Evolutionary conservation across 2,888 invertebrate species (phyloP).

Genomic region (Macrostomum cliftonense): DNA sequence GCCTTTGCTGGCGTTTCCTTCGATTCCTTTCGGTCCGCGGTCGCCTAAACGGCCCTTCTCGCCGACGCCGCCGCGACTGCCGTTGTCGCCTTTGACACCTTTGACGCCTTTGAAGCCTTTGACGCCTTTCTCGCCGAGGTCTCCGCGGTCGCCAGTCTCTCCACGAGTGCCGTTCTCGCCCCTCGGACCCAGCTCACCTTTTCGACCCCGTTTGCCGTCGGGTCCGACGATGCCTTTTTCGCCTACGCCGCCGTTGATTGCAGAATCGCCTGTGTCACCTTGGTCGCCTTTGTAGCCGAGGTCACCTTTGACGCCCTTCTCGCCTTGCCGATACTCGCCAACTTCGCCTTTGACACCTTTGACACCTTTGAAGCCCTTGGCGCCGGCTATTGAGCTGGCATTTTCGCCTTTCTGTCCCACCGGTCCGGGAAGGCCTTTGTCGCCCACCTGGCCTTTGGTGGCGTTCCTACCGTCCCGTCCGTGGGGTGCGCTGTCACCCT

Average conservation of each 20-base stretch:
- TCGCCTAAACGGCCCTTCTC: constrained; percentile 41
- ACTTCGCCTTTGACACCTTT: too few relatives aligned
- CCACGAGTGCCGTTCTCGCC: constrained; percentile 14
- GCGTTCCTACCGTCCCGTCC: too few relatives aligned
- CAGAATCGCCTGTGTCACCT: too few relatives aligned
- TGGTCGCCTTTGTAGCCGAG: too few relatives aligned
- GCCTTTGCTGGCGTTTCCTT: constrained; percentile 38
- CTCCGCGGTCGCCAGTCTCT: neutral
- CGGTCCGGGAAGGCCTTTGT: too few relatives aligned
- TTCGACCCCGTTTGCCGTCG: constrained; percentile 1
- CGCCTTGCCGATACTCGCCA: too few relatives aligned
- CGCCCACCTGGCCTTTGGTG: too few relatives aligned
- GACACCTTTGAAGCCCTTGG: too few relatives aligned
- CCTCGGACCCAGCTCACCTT: constrained; percentile 15
- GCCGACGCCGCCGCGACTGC: constrained; percentile 44
- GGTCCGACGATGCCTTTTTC: constrained; percentile 45
- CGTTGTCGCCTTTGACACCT: constrained; percentile 33
- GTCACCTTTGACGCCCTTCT: too few relatives aligned
- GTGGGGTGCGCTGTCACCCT: too few relatives aligned
- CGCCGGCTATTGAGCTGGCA: too few relatives aligned
- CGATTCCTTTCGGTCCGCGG: constrained; percentile 26
- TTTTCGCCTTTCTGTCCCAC: too few relatives aligned
- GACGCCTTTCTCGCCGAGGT: neutral
- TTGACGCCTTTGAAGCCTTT: neutral
- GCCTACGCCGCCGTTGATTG: constrained; percentile 27